phyloP scores from a whole-genome alignment of 2,797 vertebrate genomes.

The Rhynchonycteris naso region DNA sequence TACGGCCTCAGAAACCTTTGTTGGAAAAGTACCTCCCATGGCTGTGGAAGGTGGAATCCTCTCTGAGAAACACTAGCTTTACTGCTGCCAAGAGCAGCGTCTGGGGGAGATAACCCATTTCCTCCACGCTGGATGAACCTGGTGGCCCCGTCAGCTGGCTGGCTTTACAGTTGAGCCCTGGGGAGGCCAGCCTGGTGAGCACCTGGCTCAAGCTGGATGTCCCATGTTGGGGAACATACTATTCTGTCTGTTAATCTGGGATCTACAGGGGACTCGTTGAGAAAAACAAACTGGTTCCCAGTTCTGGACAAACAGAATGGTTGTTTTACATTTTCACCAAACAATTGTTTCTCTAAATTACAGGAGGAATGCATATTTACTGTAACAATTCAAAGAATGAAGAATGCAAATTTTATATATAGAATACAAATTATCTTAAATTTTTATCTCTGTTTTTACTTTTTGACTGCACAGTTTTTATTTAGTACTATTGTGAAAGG shows the following conservation, averaged over 20 bases:
- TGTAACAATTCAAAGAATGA: not conserved
- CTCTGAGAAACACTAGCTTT: not conserved
- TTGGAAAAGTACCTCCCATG: not conserved
- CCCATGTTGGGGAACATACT: not conserved
- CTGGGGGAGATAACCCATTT: not conserved
- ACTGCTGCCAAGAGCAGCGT: not conserved
- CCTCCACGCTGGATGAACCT: not conserved
- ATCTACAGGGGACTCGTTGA: not conserved
- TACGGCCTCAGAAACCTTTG: not conserved
- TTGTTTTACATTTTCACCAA: not conserved
- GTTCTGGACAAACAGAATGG: not conserved
- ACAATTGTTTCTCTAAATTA: not conserved
- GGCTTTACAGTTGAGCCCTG: not conserved
- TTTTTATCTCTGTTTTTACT: not conserved
- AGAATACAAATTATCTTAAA: not conserved
- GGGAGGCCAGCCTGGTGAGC: not conserved
- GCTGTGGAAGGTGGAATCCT: not conserved
- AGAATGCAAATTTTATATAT: not conserved
- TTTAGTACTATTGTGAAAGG: not conserved
- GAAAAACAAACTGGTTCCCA: not conserved
- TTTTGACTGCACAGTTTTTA: not conserved
- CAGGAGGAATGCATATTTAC: not conserved
- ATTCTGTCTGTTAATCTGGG: not conserved
- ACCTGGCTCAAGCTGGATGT: no score
- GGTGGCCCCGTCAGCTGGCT: rapidly evolving